These are phyloP conservation scores for Drosophila barbarae DNA, from an alignment of 2,888 invertebrate species.

Conservation along the genomic window DNA sequence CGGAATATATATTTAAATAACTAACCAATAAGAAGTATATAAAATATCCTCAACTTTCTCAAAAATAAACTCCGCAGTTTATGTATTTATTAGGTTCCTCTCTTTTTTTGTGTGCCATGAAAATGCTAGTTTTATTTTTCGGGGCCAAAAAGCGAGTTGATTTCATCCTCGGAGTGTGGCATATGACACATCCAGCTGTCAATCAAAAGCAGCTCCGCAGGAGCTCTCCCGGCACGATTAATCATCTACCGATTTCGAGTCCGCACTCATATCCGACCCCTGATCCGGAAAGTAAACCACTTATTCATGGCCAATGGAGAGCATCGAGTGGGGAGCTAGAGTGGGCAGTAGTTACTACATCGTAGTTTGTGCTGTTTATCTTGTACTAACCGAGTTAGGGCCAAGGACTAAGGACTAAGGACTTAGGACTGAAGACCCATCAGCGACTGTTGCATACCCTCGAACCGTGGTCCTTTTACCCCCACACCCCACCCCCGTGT, in stretches of 20 bases:
- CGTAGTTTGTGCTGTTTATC: conserved; percentile 39
- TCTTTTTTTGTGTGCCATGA: conserved; percentile 2
- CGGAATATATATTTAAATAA: not conserved
- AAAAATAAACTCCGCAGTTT: not conserved
- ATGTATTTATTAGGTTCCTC: not conserved
- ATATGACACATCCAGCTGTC: conserved; percentile 44
- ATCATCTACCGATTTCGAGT: conserved; percentile 41
- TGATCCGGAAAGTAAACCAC: conserved; percentile 59
- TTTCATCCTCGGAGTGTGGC: conserved; percentile 18
- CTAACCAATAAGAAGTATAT: not conserved
- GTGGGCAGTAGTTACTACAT: conserved; percentile 15
- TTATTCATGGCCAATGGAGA: conserved; percentile 46
- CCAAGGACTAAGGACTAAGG: conserved; percentile 22
- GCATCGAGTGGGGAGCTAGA: not conserved
- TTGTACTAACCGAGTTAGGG: conserved; percentile 38
- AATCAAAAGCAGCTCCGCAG: conserved; percentile 40
- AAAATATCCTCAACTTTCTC: not conserved
- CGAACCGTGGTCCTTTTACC: not conserved
- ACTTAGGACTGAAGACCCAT: conserved; percentile 4
- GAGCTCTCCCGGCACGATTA: conserved; percentile 29
- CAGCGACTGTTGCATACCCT: conserved; percentile 57
- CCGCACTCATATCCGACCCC: conserved; percentile 60
- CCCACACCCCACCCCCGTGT: conserved; percentile 9
- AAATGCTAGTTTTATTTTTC: conserved; percentile 8
- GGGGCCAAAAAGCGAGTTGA: conserved; percentile 8